A percentile compares a stretch with the other conserved stretches of the same genome.
phyloP scores from a whole-genome alignment of 2,113 vertebrate genomes.

The Lucifuga dentata region DNA sequence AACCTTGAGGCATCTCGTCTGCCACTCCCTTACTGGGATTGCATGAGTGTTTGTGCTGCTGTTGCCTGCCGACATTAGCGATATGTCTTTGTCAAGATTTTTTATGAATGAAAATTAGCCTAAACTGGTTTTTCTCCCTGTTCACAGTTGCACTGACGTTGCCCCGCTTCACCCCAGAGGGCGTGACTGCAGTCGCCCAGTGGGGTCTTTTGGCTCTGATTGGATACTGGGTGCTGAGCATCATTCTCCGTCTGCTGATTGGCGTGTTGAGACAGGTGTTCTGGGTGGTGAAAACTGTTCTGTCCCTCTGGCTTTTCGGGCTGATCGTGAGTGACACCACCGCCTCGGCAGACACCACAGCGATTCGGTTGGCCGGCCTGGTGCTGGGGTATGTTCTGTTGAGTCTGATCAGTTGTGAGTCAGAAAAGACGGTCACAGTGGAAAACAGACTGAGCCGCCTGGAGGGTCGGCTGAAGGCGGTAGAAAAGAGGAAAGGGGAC shows the following conservation, averaged over 20 bases:
- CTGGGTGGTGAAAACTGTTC: conserved; percentile 78
- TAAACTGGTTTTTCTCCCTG: conserved; percentile 21
- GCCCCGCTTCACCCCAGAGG: conserved; percentile 82
- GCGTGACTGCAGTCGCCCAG: conserved; percentile 76
- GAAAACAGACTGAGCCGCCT: conserved; percentile 71
- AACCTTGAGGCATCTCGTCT: conserved; percentile 28
- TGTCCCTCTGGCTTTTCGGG: conserved; percentile 77
- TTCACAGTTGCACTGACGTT: conserved; percentile 66
- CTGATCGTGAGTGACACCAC: conserved; percentile 76
- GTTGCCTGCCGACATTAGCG: neutral
- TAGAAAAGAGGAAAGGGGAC: conserved; percentile 73
- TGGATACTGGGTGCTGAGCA: conserved; percentile 79
- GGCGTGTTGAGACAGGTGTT: conserved; percentile 71
- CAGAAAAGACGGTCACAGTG: conserved; percentile 54
- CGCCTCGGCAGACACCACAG: conserved; percentile 63
- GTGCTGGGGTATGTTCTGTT: conserved; percentile 73
- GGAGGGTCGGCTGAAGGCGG: conserved; percentile 73
- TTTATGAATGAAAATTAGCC: neutral
- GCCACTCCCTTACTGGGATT: conserved; percentile 36
- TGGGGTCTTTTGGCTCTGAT: conserved; percentile 81
- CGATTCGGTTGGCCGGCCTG: conserved; percentile 71
- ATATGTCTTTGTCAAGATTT: neutral
- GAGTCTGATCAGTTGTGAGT: conserved; percentile 59
- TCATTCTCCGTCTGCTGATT: conserved; percentile 71
- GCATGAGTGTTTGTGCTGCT: conserved; percentile 8